Evolutionary conservation across 2,113 vertebrate species (phyloP), one percentile per base, ranked within the genome.

Genomic region (Nannobrachium achirus): DNA sequence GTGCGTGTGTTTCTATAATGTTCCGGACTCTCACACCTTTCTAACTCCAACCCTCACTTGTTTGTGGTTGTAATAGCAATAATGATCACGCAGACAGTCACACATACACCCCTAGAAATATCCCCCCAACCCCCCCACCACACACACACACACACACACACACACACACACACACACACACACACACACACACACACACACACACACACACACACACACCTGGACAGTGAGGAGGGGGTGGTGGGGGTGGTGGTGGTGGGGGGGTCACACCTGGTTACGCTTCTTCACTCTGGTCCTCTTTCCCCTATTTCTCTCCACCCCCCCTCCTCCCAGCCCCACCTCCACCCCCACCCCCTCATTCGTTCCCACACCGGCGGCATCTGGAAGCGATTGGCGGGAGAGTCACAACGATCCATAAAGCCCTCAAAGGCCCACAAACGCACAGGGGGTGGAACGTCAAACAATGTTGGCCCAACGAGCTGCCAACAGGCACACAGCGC

Each of bases 321-420:
- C 59, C 85, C 89, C 86, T 71, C 79, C 79, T 79, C n/a, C n/a
- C n/a, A n/a, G n/a, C n/a, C n/a, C n/a, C n/a, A n/a, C n/a, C 75
- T 84, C 79, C 65, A 59, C 80, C 86, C 78, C 59, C 85, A 88
- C 86, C 69, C 79, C 79, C 79, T 79, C 25, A 33, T 33, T 33
- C 71, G 81, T 85, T 92, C 91, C 90, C 89, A 91, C 91, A 89
- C 88, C 80, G 77, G 83, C 81, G 86, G 89, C 92, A 93, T 93
- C 91, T 92, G 91, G 90, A 92, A 92, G 79, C 88, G 72, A 93
- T 93, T 89, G 89, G 83, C 78, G 78, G 66, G 78, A 91, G 88
- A 92, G 89, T 90, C 90, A 89, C 91, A 89, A 75, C 88, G 80
- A 92, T 87, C 86, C 89, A 89, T 92, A 90, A 91, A 92, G 86